Evolutionary conservation across 1,140 invertebrate species (phyloP), one percentile per base, ranked within the genome.

Genomic region (Drosophila persimilis): DNA sequence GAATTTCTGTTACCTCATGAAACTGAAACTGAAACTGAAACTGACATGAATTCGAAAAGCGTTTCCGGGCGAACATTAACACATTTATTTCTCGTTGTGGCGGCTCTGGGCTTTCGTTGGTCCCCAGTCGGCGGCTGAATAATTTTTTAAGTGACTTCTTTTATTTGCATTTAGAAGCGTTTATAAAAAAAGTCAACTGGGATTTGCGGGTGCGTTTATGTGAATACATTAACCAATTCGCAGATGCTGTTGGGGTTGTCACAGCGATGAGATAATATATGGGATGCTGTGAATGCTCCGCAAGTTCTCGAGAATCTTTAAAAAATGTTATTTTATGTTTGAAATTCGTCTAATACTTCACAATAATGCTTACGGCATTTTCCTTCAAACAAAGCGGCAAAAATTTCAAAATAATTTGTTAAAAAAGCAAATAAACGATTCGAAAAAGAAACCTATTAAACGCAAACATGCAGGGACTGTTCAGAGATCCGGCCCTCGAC

Each of bases 371-470:
- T 8, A 35, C 52, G 9, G 95, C 93, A 95, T 95, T 93, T 96
- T 97, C 80, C 94, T 94, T 79, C 5, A 97, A 92, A 96, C 96
- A 97, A 84, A 97, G 95, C 76, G 96, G 95, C 24, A 17, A 48
- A 64, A 53, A 52, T 53, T 43, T 0, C 1, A 1, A 47, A 15
- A 53, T 17, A 51, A 39, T 1, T 2, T 2, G 45, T n/a, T n/a
- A 4, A 43, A 20, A 8, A 45, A 60, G 53, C 7, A 6, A 13
- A 54, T 45, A 79, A 47, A 58, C 39, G 8, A 39, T 22, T n/a
- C 17, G 20, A 31, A 29, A 9, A 7, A 52, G 39, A 44, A 76
- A 39, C 54, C 3, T 5, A 26, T 26, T 26, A 26, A 26, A 26
- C 24, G 5, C 48, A 44, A 13, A 13, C 11, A 15, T 86, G 24